Base-by-base conservation (phyloP, 2,113 vertebrate species). In the Acrocephalus arundinaceus region DNA sequence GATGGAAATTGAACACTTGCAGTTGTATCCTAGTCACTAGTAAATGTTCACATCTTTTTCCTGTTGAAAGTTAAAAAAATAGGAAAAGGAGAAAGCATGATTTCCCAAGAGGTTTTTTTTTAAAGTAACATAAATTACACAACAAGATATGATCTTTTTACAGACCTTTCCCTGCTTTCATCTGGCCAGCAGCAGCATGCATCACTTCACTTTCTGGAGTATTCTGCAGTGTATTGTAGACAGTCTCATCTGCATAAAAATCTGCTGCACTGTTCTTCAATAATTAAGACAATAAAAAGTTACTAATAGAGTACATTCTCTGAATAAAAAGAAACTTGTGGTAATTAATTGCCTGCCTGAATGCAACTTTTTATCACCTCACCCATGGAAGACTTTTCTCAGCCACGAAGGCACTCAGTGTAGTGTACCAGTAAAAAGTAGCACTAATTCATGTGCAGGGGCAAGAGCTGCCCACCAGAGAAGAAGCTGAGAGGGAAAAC, bases 131-230 rank as follows among this genome's bases (percentile, higher is more conserved):
- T 28, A 31, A 66, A 9, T 16, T 67, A 58, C 10, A 9, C 41
- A 48, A 67, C 27, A 63, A 71, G 31, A 49, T 21, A 57, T 0
- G 2, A 19, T 88, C 20, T 77, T 76, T 94, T 57, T 86, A 89
- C 97, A 73, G 81, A 99, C 99, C 98, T 98, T 99, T 99, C 54
- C 97, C 97, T 93, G 79, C 96, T 91, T 98, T 98, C 88, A 97
- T 97, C 72, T 98, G 97, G 31, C 97, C 94, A 80, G 97, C 21
- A 94, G 97, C 78, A n/a, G 98, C 83, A 90, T 98, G 98, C 86
- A 97, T 97, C 58, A 84, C 87, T 30, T 98, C 97, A 27, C 92
- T 93, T 93, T 98, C 98, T 86, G 77, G 72, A 90, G 93, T 55
- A 31, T 74, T 96, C 87, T 83, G 98, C 94, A 97, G 81, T 3